Evolutionary conservation across 2,888 invertebrate species (phyloP), one percentile per base, ranked within the genome.

Genomic region (Folsomia candida): DNA sequence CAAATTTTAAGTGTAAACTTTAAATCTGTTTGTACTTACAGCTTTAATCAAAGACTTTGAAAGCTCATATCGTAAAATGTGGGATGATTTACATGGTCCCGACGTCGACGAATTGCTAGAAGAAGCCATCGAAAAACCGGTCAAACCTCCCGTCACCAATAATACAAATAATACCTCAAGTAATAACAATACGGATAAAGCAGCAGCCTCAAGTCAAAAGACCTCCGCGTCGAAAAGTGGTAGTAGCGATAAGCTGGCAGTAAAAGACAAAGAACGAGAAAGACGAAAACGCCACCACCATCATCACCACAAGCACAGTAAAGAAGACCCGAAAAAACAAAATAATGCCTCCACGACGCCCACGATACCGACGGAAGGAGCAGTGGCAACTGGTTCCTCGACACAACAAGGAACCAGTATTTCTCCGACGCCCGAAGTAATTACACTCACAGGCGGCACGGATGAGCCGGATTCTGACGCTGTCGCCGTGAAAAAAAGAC

Each of bases 1-100:
- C n/a, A n/a, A n/a, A n/a, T n/a, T n/a, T n/a, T n/a, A n/a, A n/a
- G n/a, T n/a, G n/a, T n/a, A n/a, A n/a, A n/a, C n/a, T n/a, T n/a
- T n/a, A n/a, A n/a, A n/a, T n/a, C n/a, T n/a, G n/a, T n/a, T n/a
- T n/a, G n/a, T n/a, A n/a, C n/a, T n/a, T n/a, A n/a, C n/a, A n/a
- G n/a, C 89, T 74, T 88, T 90, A 80, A 92, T 97, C 78, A 87
- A 88, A 68, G 91, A 93, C 70, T 93, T 90, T 82, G 91, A 90
- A 82, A 86, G 87, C 70, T 69, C 73, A 0, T 79, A 78, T 65
- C 54, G 74, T n/a, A 79, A 78, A 69, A 76, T 71, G 14, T 79
- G 79, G 77, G 71, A 75, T 63, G 76, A 79, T 28, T 65, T 77
- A 3, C 76, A 79, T 64, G 78, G 74, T 29, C 75, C 77, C 14